A percentile compares a stretch with the other conserved stretches of the same genome.
phyloP scores from a whole-genome alignment of 2,888 invertebrate genomes.

The Litoditis marina region DNA sequence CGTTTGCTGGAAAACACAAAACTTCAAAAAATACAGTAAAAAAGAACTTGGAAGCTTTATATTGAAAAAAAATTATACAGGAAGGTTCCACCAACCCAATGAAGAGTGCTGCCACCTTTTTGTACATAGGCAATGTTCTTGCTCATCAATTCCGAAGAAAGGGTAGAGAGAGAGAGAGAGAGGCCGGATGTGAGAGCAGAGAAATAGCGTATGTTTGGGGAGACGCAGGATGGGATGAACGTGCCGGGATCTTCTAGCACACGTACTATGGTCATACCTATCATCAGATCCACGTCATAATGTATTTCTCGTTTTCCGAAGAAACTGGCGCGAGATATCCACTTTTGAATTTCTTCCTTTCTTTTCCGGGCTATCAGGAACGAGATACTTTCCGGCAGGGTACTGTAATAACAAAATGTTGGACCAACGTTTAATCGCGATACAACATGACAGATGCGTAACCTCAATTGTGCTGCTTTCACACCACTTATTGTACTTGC shows the following conservation, averaged over 20 bases:
- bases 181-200: neutral
- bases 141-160: neutral
- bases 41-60: too few relatives aligned
- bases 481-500: too few relatives aligned
- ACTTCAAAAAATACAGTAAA: too few relatives aligned
- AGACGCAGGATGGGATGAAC: too few relatives aligned
- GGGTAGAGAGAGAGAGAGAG: neutral
- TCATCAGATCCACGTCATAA: slow-evolving; percentile 26
- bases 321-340: slow-evolving; percentile 28
- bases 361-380: slow-evolving; percentile 35
- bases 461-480: too few relatives aligned
- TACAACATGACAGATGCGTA: too few relatives aligned
- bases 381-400: slow-evolving; percentile 47
- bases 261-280: slow-evolving; percentile 24
- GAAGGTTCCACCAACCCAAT: too few relatives aligned
- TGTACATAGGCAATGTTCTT: too few relatives aligned
- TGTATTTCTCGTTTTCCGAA: slow-evolving; percentile 23
- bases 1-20: neutral
- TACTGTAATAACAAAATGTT: slow-evolving; percentile 26
- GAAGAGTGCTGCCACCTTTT: too few relatives aligned
- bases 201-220: too few relatives aligned
- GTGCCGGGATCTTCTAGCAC: too few relatives aligned
- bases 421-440: neutral
- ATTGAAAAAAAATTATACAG: too few relatives aligned
- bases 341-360: slow-evolving; percentile 25